Percentiles rank a stretch among this genome's conserved stretches.
phyloP scores from a whole-genome alignment of 37 sponge, comb jelly and placozoan species.

The Hormiphora californensis region DNA sequence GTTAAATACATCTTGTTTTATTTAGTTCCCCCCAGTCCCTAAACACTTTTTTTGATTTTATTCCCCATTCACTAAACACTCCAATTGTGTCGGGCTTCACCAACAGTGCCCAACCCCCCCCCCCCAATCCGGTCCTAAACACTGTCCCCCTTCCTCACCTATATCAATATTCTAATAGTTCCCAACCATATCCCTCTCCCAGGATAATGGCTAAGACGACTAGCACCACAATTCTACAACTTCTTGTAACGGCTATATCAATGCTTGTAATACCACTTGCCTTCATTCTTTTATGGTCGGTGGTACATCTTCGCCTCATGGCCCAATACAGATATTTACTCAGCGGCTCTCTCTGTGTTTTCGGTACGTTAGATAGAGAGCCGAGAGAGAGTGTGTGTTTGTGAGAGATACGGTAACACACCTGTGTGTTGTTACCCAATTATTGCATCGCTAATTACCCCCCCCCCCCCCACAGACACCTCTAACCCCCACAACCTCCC shows the following conservation, averaged over 20 bases:
- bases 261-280: slow-evolving; percentile 31
- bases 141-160: no score
- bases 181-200: no score
- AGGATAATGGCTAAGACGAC: slow-evolving; percentile 46
- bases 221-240: neutral
- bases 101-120: no score
- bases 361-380: neutral
- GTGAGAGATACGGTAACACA: neutral
- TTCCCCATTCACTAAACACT: no score
- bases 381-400: neutral
- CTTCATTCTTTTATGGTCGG: slow-evolving; percentile 8
- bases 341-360: neutral
- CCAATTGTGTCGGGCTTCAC: no score
- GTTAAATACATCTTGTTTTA: no score
- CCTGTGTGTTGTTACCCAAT: neutral
- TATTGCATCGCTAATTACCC: neutral
- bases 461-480: neutral
- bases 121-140: no score
- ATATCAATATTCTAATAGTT: no score
- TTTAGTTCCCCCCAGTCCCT: no score
- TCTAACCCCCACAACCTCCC: neutral
- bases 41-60: no score
- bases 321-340: slow-evolving; percentile 17
- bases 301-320: slow-evolving; percentile 9
- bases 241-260: slow-evolving; percentile 13